Conservation (phyloP, 2,113 vertebrate genomes). For the Irena cyanogastra region DNA sequence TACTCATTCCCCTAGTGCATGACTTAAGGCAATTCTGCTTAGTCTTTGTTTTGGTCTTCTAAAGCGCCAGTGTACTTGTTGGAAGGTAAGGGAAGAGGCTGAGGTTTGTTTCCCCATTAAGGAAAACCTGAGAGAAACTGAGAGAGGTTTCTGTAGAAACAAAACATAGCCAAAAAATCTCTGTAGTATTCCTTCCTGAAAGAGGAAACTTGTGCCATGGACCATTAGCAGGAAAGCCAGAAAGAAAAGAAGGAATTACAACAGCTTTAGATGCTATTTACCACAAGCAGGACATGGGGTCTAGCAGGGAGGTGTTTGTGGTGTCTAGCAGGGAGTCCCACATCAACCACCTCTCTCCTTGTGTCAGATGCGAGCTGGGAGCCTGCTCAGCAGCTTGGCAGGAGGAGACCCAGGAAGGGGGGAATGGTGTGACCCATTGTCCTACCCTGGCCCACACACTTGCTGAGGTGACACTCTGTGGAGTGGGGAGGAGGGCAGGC, state of each 20-base stretch:
- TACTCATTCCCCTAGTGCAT: neutral
- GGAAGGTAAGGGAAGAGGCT: neutral
- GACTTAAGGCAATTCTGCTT: neutral
- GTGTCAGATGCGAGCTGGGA: neutral
- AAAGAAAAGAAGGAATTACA: neutral
- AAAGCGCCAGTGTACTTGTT: neutral
- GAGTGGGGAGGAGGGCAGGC: neutral
- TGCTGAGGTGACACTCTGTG: neutral
- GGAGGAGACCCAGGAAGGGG: neutral
- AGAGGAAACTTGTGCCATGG: neutral
- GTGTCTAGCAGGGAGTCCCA: no score
- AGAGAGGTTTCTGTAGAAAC: neutral
- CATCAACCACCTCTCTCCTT: neutral
- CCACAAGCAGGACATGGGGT: rapidly evolving
- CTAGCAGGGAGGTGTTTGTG: rapidly evolving
- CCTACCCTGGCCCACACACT: neutral
- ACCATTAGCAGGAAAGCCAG: neutral
- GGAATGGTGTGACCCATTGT: neutral
- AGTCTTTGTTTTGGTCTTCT: neutral
- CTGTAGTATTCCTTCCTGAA: neutral
- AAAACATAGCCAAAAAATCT: neutral
- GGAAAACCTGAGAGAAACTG: neutral
- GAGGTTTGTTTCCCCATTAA: neutral
- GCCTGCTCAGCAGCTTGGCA: neutral
- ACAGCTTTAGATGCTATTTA: neutral